phyloP scores from a whole-genome alignment of 2,888 invertebrate genomes.

The Heliconius aoede region DNA sequence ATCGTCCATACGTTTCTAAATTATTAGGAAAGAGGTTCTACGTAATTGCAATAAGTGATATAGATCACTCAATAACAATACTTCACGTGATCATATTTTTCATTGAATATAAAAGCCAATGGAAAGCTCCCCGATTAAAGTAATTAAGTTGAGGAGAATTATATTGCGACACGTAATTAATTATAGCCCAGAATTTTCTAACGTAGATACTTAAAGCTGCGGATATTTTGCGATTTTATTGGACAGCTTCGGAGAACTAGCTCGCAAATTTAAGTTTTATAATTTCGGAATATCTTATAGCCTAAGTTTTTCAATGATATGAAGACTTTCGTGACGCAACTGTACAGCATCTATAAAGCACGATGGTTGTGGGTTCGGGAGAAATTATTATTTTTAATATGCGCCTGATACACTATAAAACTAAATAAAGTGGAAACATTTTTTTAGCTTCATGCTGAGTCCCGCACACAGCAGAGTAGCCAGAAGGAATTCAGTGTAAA shows the following conservation, averaged over 20 bases:
- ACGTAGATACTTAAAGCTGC: neutral
- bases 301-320: neutral
- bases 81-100: neutral
- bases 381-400: too few relatives aligned
- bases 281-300: neutral
- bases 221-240: slow-evolving; percentile 11
- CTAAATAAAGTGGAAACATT: too few relatives aligned
- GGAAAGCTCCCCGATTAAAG: slow-evolving; percentile 23
- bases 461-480: too few relatives aligned
- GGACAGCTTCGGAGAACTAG: neutral
- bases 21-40: too few relatives aligned
- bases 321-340: neutral
- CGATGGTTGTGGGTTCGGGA: too few relatives aligned
- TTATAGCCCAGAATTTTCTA: slow-evolving; percentile 50
- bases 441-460: too few relatives aligned
- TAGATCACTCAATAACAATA: too few relatives aligned
- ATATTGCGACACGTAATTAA: slow-evolving; percentile 59
- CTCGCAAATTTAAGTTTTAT: neutral
- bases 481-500: too few relatives aligned
- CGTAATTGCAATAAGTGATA: too few relatives aligned
- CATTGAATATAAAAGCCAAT: neutral
- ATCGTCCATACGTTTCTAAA: too few relatives aligned
- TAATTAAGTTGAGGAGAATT: slow-evolving; percentile 55
- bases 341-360: too few relatives aligned
- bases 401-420: too few relatives aligned